These are phyloP conservation scores for Thymelicus lineola DNA, from an alignment of 2,888 invertebrate species.

Conservation along the genomic window DNA sequence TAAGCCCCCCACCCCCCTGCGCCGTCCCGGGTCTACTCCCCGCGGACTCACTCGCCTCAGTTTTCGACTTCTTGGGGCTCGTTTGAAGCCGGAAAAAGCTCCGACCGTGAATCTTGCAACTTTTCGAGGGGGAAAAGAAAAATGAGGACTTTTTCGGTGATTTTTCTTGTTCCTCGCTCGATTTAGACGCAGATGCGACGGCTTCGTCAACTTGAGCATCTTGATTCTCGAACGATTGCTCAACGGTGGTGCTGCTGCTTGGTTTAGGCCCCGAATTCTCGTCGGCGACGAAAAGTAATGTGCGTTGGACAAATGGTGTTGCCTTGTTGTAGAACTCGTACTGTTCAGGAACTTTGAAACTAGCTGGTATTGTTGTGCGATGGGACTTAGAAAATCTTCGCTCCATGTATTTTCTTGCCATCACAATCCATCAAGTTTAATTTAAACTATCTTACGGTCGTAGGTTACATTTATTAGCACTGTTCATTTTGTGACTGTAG, in stretches of 20 bases:
- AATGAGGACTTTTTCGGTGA: conserved; percentile 81
- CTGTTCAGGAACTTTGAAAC: conserved; percentile 78
- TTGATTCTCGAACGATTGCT: conserved; percentile 45
- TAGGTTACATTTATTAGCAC: conserved; percentile 5
- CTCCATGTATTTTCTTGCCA: conserved; percentile 85
- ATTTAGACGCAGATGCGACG: conserved; percentile 64
- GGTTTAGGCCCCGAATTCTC: conserved; percentile 76
- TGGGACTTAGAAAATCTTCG: conserved; percentile 77
- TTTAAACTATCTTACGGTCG: neutral
- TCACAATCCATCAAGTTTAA: conserved; percentile 58
- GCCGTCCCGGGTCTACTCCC: conserved; percentile 50
- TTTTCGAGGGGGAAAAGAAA: conserved; percentile 83
- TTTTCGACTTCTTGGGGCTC: conserved; percentile 80
- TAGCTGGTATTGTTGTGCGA: conserved; percentile 77
- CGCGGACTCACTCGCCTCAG: conserved; percentile 59
- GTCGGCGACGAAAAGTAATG: conserved; percentile 77
- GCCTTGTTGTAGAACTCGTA: conserved; percentile 82
- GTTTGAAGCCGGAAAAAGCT: conserved; percentile 83
- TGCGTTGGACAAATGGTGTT: conserved; percentile 81
- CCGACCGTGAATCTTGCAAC: conserved; percentile 79
- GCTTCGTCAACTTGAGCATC: conserved; percentile 52
- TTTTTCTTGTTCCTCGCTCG: conserved; percentile 76
- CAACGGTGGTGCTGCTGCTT: conserved; percentile 50
- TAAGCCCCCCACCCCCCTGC: conserved; percentile 71
- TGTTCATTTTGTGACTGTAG: neutral